Evolutionary conservation across 2,113 vertebrate species (phyloP).

Genomic region (Neogobius melanostomus): DNA sequence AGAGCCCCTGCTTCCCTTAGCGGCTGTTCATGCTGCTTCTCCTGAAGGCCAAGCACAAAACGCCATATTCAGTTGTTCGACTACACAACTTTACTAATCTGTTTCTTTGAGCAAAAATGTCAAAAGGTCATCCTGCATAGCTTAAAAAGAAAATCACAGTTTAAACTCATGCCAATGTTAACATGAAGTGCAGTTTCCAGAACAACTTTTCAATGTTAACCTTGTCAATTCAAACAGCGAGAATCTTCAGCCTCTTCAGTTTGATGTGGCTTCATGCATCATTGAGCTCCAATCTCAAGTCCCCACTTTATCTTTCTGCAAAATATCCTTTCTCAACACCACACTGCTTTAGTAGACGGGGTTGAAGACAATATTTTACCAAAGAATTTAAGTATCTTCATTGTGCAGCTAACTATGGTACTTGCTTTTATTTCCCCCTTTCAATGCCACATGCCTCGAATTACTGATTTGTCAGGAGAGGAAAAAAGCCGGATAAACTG

Average conservation of each 20-base stretch:
- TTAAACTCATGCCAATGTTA: background rate
- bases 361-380: background rate
- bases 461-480: slow-evolving; percentile 11
- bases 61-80: background rate
- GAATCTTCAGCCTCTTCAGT: slow-evolving; percentile 23
- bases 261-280: slow-evolving; percentile 16
- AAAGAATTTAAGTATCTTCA: slow-evolving; percentile 16
- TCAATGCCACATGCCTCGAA: background rate
- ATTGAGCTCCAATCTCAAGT: slow-evolving; percentile 30
- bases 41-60: too few relatives aligned
- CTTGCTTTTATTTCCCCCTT: slow-evolving; percentile 31
- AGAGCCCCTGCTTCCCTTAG: too few relatives aligned
- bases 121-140: background rate
- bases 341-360: background rate
- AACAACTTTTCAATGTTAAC: background rate
- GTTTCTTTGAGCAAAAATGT: background rate
- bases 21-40: too few relatives aligned
- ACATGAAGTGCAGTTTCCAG: background rate
- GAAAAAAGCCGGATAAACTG: slow-evolving; percentile 38
- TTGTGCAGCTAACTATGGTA: slow-evolving; percentile 27
- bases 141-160: background rate
- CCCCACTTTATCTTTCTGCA: slow-evolving; percentile 25
- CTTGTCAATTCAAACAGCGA: background rate
- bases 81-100: background rate
- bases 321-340: slow-evolving; percentile 36